phyloP scores from a whole-genome alignment of 1,140 invertebrate species.

The Drosophila guanche region DNA sequence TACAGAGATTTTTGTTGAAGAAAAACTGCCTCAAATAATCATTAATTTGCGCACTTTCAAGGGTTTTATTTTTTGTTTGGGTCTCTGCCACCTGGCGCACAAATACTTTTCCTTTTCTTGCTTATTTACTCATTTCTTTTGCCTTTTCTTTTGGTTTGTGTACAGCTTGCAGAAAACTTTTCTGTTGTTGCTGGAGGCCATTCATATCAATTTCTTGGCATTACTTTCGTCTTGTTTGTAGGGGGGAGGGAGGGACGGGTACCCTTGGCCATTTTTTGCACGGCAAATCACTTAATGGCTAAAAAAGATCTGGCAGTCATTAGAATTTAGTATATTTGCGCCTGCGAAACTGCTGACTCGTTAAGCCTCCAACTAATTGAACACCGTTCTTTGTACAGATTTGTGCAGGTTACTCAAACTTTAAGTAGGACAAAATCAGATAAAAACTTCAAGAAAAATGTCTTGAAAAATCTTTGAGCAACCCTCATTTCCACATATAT shows the following conservation, averaged over 20 bases:
- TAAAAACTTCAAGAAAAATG: conserved; percentile 9
- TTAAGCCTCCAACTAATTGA: conserved; percentile 32
- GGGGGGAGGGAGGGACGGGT: too few species aligned
- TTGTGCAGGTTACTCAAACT: conserved; percentile 2
- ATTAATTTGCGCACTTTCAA: conserved; percentile 68
- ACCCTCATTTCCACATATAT: conserved; percentile 20
- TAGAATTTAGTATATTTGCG: conserved; percentile 48
- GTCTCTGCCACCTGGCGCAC: conserved; percentile 53
- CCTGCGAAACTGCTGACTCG: conserved; percentile 57
- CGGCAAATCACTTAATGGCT: conserved; percentile 56
- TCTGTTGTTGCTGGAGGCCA: conserved; percentile 24
- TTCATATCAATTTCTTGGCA: conserved; percentile 75
- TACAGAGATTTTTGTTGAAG: conserved; percentile 52
- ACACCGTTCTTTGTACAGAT: conserved; percentile 22
- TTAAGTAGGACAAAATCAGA: neutral
- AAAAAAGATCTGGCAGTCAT: conserved; percentile 33
- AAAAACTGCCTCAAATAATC: conserved; percentile 59
- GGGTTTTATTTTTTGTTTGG: conserved; percentile 13
- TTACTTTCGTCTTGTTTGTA: conserved; percentile 37
- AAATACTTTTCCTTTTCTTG: conserved; percentile 42
- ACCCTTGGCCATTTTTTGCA: conserved; percentile 38
- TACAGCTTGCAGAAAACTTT: conserved; percentile 71
- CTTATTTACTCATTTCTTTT: conserved; percentile 29
- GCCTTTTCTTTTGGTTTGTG: conserved; percentile 16
- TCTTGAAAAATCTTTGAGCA: conserved; percentile 20